Conservation (phyloP, 2,888 invertebrate genomes). For the Adelognathus sp. region DNA sequence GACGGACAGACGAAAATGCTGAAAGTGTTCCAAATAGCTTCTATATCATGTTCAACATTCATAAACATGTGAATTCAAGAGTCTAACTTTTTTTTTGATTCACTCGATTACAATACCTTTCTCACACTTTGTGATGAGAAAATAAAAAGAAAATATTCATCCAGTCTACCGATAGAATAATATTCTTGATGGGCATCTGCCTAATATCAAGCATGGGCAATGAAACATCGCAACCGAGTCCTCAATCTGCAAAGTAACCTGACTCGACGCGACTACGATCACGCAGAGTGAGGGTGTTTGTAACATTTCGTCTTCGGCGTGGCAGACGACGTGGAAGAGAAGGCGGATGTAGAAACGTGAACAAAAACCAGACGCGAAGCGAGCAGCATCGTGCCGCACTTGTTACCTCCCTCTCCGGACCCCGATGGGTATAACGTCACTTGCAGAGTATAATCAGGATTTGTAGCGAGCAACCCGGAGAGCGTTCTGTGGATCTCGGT, state of each 20-base stretch:
- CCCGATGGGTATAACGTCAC: constrained; percentile 79
- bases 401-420: constrained; percentile 47
- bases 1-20: no score
- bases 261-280: background rate
- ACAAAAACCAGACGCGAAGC: constrained; percentile 80
- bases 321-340: constrained; percentile 49
- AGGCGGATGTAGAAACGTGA: constrained; percentile 68
- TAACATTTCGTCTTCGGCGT: constrained; percentile 33
- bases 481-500: constrained; percentile 44
- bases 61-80: no score
- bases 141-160: no score
- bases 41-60: no score
- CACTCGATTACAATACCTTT: no score
- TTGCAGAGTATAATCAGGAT: constrained; percentile 82
- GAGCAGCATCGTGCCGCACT: constrained; percentile 73
- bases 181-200: no score
- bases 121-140: no score
- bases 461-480: constrained; percentile 79
- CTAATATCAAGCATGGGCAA: background rate
- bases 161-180: no score
- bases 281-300: constrained; percentile 28
- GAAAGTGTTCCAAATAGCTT: no score
- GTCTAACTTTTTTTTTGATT: no score
- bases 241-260: background rate
- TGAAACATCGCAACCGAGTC: background rate